Base-by-base conservation (phyloP, 2,797 vertebrate genomes). In the Synaphobranchus kaupii region DNA sequence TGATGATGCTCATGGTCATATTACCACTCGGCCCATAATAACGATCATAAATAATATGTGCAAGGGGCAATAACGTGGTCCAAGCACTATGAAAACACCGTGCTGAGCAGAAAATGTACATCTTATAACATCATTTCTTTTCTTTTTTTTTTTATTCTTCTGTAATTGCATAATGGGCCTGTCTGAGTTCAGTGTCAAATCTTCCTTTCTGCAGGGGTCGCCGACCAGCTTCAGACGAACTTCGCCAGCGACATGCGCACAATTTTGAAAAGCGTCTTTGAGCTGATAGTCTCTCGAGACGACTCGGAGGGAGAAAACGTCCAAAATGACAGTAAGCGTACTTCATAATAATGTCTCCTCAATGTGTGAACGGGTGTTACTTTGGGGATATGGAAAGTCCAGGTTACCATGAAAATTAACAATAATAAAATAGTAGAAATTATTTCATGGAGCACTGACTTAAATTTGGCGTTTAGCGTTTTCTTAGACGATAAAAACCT, bases 151-250 rank as follows among this genome's bases (percentile, higher is more conserved):
- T 52, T 10, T 17, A 4, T 56, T 71, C 66, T 56, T 71, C 66
- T 71, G 1, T 28, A 71, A 13, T 28, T 34, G 66, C 13, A 31
- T 31, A 71, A 4, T 66, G 60, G 25, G 60, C 22, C 20, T n/a
- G 50, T 63, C n/a, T 50, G 58, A 50, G 39, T 81, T 81, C n/a
- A 12, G 25, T 9, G 25, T 50, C 39, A 84, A 44, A 63, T n/a
- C 15, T 10, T 56, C 20, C 89, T 71, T 60, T 1, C 0, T 13
- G 0, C 89, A 95, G 95, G 95, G 31, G 95, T 95, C 22, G 95
- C 95, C 0, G 95, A 95, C 86, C 95, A 95, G 89, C 93, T 96
- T 54, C 95, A 96, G 91, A 95, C 94, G 68, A 95, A 96, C 92
- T 95, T 95, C 89, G 95, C 95, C 88, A 93, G 95, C 0, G 95